Base-by-base conservation (phyloP, 2,797 vertebrate species). In the Cygnus olor region DNA sequence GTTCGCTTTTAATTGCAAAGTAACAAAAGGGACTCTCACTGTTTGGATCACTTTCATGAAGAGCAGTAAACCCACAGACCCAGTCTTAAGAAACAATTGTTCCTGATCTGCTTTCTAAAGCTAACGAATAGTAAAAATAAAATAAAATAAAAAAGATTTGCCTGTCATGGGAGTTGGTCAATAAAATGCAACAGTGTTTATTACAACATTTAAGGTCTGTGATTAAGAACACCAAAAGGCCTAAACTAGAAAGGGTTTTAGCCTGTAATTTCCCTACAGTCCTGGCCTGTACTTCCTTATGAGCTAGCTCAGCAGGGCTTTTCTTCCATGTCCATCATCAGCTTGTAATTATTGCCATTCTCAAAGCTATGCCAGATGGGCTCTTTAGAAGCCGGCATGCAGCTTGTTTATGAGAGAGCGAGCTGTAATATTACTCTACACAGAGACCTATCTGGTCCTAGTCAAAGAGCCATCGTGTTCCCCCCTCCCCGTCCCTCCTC, bases 261-360 rank as follows among this genome's bases (percentile, higher is more conserved):
- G 98, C 97, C 98, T 98, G 97, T 98, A 98, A 98, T 98, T 98
- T 98, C 97, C 97, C 98, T 96, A 95, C 97, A 98, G 97, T 95
- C 97, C 97, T 96, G 97, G 97, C 97, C 97, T 98, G 97, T 97
- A 97, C 97, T 98, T 98, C 98, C 98, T 98, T 98, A 98, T 97
- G 97, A 98, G 97, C 97, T 97, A 95, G 97, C 97, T 98, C 98
- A 97, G 98, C 96, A 91, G 98, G 97, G 96, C 97, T 98, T 98
- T 98, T 97, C 95, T 97, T 97, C 97, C 97, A 96, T 97, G 97
- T 98, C 98, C 97, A 97, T 98, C 98, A 98, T 98, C 98, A 98
- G 98, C 98, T 98, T 98, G 98, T 98, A 98, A 98, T 98, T 98
- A 98, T 98, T 98, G 98, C 98, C 97, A 97, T 98, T 98, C 98